phyloP scores from a whole-genome alignment of 2,888 invertebrate species.

The Lymantria dispar region DNA sequence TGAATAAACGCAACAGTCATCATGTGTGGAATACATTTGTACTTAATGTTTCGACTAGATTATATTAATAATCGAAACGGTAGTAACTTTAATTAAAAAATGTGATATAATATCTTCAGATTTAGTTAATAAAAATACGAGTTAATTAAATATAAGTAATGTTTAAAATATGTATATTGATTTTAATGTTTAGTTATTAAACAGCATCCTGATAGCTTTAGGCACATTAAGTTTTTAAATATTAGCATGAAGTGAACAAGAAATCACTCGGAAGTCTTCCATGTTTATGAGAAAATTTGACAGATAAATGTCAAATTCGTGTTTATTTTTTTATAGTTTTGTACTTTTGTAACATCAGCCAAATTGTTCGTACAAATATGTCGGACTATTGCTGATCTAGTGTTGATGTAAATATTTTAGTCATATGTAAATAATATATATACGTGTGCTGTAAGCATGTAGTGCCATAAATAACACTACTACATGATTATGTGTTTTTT shows the following conservation, averaged over 20 bases:
- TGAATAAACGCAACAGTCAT: constrained; percentile 57
- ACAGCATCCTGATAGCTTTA: constrained; percentile 26
- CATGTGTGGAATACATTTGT: constrained; percentile 57
- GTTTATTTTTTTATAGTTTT: constrained; percentile 37
- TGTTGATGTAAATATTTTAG: constrained; percentile 40
- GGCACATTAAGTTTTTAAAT: constrained; percentile 41
- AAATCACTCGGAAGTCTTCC: constrained; percentile 64
- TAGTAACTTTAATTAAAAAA: constrained; percentile 59
- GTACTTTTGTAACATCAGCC: constrained; percentile 32
- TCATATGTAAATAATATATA: constrained; percentile 51
- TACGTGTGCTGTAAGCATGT: constrained; percentile 73
- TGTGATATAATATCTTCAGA: constrained; percentile 71
- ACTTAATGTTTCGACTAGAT: constrained; percentile 65
- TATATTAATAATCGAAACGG: constrained; percentile 51
- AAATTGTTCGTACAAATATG: constrained; percentile 34
- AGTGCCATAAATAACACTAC: constrained; percentile 78
- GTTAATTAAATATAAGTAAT: constrained; percentile 49
- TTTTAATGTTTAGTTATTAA: constrained; percentile 25
- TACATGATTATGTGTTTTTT: constrained; percentile 57
- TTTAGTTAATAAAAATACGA: constrained; percentile 41
- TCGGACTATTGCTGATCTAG: constrained; percentile 41
- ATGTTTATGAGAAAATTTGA: constrained; percentile 43
- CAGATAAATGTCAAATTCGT: constrained; percentile 23
- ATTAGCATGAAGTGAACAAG: constrained; percentile 33
- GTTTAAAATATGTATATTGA: constrained; percentile 24